These are phyloP conservation scores for Fringilla coelebs DNA, from an alignment of 2,797 vertebrate genomes.

Conservation along the genomic window DNA sequence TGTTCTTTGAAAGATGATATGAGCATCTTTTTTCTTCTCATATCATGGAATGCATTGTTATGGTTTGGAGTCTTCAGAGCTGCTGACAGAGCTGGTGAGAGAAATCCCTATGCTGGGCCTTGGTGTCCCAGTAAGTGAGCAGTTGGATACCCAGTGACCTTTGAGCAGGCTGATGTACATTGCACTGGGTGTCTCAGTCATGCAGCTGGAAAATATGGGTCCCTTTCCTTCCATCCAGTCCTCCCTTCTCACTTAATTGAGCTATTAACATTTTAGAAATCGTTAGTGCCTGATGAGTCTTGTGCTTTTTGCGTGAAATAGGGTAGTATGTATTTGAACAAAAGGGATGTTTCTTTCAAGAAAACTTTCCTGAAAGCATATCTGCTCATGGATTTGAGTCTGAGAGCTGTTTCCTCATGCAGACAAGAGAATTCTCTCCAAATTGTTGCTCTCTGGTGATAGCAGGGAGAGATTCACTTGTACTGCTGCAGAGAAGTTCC, in stretches of 20 bases:
- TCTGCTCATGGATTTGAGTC: neutral
- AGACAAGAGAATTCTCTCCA: neutral
- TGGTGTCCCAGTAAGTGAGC: neutral
- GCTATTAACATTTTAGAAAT: constrained; percentile 30
- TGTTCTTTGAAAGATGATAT: neutral
- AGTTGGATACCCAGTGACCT: neutral
- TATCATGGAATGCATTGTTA: neutral
- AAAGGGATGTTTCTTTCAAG: neutral
- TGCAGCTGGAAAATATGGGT: neutral
- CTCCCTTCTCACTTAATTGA: neutral
- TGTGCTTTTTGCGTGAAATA: neutral
- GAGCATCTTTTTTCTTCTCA: neutral
- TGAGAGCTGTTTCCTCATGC: neutral
- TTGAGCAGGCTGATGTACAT: neutral
- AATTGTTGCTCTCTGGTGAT: neutral
- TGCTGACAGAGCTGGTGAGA: neutral
- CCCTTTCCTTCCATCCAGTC: neutral
- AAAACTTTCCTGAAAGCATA: neutral
- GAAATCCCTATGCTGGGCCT: neutral
- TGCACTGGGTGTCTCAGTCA: neutral
- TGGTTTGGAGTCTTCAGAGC: neutral
- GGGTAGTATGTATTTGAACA: neutral
- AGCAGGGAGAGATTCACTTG: neutral
- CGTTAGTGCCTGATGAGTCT: neutral
- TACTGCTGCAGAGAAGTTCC: neutral